Conservation (phyloP, 2,888 invertebrate species). For the Dasysyrphus albostriatus region DNA sequence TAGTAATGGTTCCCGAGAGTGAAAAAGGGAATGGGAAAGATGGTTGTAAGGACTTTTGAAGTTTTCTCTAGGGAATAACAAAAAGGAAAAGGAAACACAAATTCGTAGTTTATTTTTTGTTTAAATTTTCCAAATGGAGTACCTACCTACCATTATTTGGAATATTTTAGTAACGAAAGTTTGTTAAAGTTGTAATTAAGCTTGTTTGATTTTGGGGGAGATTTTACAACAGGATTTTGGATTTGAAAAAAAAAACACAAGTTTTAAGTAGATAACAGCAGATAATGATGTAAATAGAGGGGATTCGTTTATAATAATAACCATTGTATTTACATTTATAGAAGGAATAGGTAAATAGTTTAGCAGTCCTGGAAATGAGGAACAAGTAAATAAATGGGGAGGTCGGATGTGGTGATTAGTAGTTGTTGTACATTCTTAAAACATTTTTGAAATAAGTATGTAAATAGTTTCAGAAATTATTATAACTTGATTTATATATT, state of each 20-base stretch:
- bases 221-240: constrained; percentile 15
- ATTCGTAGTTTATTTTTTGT: constrained; percentile 25
- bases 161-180: constrained; percentile 30
- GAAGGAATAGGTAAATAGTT: neutral
- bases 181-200: constrained; percentile 60
- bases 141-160: constrained; percentile 34
- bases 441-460: no score
- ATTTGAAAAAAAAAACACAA: constrained; percentile 17
- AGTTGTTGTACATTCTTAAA: no score
- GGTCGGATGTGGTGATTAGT: no score
- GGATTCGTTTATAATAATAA: neutral
- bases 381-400: no score
- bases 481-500: no score
- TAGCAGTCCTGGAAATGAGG: neutral
- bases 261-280: neutral
- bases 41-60: constrained; percentile 66
- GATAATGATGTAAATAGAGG: neutral
- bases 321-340: neutral
- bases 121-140: constrained; percentile 15
- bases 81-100: neutral
- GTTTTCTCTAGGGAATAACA: constrained; percentile 59
- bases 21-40: neutral
- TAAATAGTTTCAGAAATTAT: no score
- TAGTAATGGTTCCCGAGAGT: constrained; percentile 50
- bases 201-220: constrained; percentile 40